phyloP scores from a whole-genome alignment of 1,140 invertebrate genomes.

The Hycleus phaleratus region DNA sequence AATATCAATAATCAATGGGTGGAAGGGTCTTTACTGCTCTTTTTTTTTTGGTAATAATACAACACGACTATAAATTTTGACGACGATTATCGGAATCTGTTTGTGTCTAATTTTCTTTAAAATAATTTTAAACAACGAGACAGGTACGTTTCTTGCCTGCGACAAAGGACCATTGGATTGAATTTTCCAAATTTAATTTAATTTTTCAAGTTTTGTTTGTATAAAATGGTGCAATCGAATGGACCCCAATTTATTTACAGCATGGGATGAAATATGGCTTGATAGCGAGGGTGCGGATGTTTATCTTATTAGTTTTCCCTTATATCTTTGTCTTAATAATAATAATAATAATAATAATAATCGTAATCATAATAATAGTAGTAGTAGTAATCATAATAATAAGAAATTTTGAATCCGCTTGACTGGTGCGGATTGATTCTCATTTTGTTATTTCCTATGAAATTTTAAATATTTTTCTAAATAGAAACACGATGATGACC shows the following conservation, averaged over 20 bases:
- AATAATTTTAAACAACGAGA: conserved; percentile 1
- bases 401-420: background rate
- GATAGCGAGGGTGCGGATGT: conserved; percentile 15
- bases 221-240: conserved; percentile 33
- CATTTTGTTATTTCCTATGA: background rate
- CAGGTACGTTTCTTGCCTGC: conserved; percentile 29
- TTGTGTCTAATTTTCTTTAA: background rate
- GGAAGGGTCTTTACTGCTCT: background rate
- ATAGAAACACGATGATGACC: conserved; percentile 33
- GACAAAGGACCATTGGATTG: conserved; percentile 23
- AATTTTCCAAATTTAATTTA: too few species aligned
- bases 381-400: background rate
- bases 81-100: background rate
- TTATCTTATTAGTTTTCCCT: background rate
- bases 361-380: background rate
- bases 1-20: background rate
- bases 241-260: conserved; percentile 35
- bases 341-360: background rate
- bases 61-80: background rate
- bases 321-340: background rate
- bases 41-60: background rate
- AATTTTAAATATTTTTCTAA: conserved; percentile 7
- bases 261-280: conserved; percentile 23
- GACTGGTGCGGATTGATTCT: background rate
- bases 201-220: conserved; percentile 16